Evolutionary conservation across 64 coral and sea anemone species (phyloP).

Genomic region (Actinia tenebrosa): DNA sequence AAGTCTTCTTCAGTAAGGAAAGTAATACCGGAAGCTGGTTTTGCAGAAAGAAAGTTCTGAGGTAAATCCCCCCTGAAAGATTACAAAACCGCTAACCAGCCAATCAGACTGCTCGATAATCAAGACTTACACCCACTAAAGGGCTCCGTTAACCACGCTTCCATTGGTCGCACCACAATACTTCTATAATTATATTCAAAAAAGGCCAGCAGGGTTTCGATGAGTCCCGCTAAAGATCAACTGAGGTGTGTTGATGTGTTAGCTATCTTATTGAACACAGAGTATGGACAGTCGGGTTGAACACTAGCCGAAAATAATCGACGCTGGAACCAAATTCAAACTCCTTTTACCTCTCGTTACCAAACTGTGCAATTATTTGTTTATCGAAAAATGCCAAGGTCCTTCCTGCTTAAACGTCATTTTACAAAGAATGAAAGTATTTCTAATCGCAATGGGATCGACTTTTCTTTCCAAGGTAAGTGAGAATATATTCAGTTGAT

Average conservation of each 20-base stretch:
- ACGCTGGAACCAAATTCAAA: neutral
- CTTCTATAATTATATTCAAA: slow-evolving; percentile 6
- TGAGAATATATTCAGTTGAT: neutral
- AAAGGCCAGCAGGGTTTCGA: slow-evolving; percentile 18
- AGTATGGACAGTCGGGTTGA: slow-evolving; percentile 14
- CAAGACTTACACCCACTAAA: neutral
- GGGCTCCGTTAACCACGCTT: neutral
- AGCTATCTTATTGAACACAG: neutral
- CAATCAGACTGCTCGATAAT: neutral
- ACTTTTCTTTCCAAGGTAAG: neutral
- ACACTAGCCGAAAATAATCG: neutral
- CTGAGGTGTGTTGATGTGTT: neutral
- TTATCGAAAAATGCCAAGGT: slow-evolving; percentile 9
- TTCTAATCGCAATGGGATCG: slow-evolving; percentile 5
- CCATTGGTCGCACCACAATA: slow-evolving; percentile 12
- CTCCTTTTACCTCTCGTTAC: neutral
- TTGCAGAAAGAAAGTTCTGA: neutral
- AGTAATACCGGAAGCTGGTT: neutral
- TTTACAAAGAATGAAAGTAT: neutral
- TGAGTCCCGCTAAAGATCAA: slow-evolving; percentile 10
- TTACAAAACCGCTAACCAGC: neutral
- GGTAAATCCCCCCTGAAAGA: neutral
- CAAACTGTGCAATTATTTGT: neutral
- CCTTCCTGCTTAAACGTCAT: neutral
- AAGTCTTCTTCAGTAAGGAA: neutral